Base-by-base conservation (phyloP, 1,140 invertebrate species). In the Drosophila parabipectinata region DNA sequence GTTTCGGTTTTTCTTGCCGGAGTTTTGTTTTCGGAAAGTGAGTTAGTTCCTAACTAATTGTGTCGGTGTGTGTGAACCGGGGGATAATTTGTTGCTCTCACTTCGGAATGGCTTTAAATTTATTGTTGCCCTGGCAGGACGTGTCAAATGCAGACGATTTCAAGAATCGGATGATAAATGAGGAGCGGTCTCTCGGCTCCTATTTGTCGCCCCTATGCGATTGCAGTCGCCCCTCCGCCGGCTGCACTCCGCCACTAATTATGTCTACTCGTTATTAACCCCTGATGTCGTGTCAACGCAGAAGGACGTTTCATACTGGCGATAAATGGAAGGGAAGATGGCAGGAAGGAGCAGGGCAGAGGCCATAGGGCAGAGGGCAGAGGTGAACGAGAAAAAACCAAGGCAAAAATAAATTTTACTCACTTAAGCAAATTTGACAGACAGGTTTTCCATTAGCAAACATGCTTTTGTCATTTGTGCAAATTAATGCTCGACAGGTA, bases 381-480 rank as follows among this genome's bases (percentile, higher is more conserved):
- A 32, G 41, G 2, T 24, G 50, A 10, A 15, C 15, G 21, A 63
- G 64, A 72, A 62, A 37, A 50, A 73, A 56, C 44, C 55, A 76
- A 80, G 72, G 69, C 77, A 73, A 59, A 77, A 81, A 85, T 87
- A 77, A 77, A 67, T 78, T 85, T 54, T 61, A 82, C 73, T 77
- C 81, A 82, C 74, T 87, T 82, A 69, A 56, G 64, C 57, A 77
- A 78, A 63, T 85, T 84, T 87, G 81, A 84, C 77, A 77, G 81
- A 85, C 77, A 85, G 69, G 59, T 75, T 87, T 87, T 81, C 74
- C 81, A 87, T 87, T 87, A 75, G 83, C 78, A 76, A 85, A 85
- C 82, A 85, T 87, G 82, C 81, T 85, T 85, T 85, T 85, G 81
- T 85, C 81, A 85, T 85, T 85, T 85, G 73, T 64, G 60, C 71